Conservation (phyloP, 2,888 invertebrate species). For the Boloria euphrosyne region DNA sequence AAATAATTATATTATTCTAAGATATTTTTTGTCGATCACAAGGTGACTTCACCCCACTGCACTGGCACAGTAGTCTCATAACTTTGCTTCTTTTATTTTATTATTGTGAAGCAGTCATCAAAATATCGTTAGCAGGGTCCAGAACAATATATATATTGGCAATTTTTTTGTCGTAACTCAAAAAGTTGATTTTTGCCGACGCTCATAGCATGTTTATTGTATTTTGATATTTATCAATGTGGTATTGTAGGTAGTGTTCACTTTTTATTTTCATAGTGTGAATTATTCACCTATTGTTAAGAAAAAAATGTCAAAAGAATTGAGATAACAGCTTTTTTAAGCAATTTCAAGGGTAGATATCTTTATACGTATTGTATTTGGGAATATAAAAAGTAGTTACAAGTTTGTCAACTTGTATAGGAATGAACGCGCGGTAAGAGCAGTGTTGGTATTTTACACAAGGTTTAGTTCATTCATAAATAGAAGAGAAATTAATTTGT, state of each 20-base stretch:
- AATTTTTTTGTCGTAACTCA: slow-evolving; percentile 75
- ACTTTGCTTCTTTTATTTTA: slow-evolving; percentile 67
- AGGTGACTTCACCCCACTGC: slow-evolving; percentile 25
- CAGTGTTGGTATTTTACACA: too few relatives aligned
- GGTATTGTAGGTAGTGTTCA: slow-evolving; percentile 41
- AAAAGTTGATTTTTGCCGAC: slow-evolving; percentile 56
- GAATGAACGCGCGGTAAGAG: too few relatives aligned
- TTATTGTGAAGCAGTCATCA: slow-evolving; percentile 71
- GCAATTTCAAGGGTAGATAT: neutral
- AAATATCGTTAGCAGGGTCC: slow-evolving; percentile 71
- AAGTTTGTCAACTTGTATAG: neutral
- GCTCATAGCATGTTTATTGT: slow-evolving; percentile 57
- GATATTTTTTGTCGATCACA: slow-evolving; percentile 24
- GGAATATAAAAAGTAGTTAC: neutral
- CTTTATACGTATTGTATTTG: neutral
- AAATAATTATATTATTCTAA: slow-evolving; percentile 23
- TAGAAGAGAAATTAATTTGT: too few relatives aligned
- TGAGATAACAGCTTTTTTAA: slow-evolving; percentile 4
- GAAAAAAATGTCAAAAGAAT: slow-evolving; percentile 15
- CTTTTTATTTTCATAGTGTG: slow-evolving; percentile 37
- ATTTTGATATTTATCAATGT: slow-evolving; percentile 53
- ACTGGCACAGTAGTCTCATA: slow-evolving; percentile 48
- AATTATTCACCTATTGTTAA: slow-evolving; percentile 33
- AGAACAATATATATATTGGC: slow-evolving; percentile 66
- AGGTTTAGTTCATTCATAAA: too few relatives aligned